Conservation (phyloP, 1,140 invertebrate genomes). For the Oreohelix idahoensis region DNA sequence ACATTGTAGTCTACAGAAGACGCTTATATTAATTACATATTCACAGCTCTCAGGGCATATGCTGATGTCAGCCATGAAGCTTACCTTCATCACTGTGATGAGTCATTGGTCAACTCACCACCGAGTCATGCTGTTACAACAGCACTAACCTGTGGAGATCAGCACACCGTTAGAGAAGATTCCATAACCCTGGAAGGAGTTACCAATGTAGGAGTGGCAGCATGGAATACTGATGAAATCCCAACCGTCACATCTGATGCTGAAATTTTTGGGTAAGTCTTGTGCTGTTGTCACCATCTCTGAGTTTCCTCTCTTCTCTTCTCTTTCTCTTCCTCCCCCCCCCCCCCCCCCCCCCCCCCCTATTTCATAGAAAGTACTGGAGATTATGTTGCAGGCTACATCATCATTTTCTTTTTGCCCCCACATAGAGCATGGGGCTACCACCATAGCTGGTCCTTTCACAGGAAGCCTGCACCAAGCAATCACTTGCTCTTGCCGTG, state of each 20-base stretch:
- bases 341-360: too few species aligned
- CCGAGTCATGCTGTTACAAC: background rate
- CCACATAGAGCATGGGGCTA: too few species aligned
- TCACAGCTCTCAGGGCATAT: constrained; percentile 57
- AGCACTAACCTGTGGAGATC: background rate
- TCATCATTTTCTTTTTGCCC: too few species aligned
- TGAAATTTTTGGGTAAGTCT: background rate
- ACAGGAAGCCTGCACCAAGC: too few species aligned
- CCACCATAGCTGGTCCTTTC: too few species aligned
- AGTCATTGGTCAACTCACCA: background rate
- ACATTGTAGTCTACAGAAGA: too few species aligned
- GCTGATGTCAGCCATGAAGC: constrained; percentile 58
- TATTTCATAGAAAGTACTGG: too few species aligned
- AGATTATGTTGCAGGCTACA: too few species aligned
- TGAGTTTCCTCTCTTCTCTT: background rate
- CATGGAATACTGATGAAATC: background rate
- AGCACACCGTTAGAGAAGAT: background rate
- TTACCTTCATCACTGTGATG: constrained; percentile 39
- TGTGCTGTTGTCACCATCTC: background rate
- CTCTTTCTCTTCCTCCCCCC: too few species aligned
- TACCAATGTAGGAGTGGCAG: background rate
- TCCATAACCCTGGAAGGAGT: background rate
- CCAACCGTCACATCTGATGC: background rate
- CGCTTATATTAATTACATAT: too few species aligned
- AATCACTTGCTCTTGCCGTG: too few species aligned